phyloP scores from a whole-genome alignment of 2,113 vertebrate genomes.

The Aphelocoma coerulescens region DNA sequence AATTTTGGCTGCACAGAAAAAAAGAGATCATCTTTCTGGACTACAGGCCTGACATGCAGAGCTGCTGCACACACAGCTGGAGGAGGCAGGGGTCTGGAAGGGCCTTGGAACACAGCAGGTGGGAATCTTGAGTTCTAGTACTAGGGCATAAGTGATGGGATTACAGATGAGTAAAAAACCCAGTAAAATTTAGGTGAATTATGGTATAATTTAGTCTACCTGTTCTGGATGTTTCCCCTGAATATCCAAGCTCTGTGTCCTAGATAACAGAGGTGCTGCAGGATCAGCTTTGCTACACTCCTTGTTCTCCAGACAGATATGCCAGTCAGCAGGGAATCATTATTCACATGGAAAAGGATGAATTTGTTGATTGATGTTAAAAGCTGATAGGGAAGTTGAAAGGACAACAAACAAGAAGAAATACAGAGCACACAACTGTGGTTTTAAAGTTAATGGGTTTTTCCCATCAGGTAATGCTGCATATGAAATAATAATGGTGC shows the following conservation, averaged over 20 bases:
- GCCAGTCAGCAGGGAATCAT: neutral
- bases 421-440: neutral
- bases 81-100: neutral
- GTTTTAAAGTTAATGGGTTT: slow-evolving; percentile 20
- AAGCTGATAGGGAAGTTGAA: slow-evolving; percentile 9
- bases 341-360: slow-evolving; percentile 1
- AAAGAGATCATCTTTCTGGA: neutral
- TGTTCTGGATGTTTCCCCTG: neutral
- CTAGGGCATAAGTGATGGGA: neutral
- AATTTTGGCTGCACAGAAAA: neutral
- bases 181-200: neutral
- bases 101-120: neutral
- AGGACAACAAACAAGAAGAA: slow-evolving; percentile 36
- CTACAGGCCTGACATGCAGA: neutral
- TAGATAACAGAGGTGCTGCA: neutral
- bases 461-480: slow-evolving; percentile 3
- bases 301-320: neutral
- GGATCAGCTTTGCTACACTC: neutral
- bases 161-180: neutral
- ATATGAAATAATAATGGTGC: slow-evolving; percentile 37
- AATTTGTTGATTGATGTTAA: slow-evolving; percentile 34
- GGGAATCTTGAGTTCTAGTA: neutral
- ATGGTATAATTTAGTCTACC: neutral
- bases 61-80: neutral
- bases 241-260: neutral